These are phyloP conservation scores for Gila robusta DNA, from an alignment of 2,797 vertebrate genomes.

Conservation along the genomic window DNA sequence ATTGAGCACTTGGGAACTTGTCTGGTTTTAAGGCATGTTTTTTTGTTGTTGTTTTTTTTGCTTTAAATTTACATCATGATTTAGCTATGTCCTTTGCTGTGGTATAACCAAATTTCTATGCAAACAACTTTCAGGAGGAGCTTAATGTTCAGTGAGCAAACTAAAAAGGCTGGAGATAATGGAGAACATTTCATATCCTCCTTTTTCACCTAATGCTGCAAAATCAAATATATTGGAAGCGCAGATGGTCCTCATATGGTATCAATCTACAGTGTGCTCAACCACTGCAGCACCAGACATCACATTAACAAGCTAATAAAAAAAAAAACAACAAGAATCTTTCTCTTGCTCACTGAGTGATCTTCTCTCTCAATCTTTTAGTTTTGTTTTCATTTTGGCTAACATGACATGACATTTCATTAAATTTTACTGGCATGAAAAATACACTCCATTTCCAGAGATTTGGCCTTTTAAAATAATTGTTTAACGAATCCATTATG, in stretches of 20 bases:
- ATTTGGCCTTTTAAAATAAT: neutral
- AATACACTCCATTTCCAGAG: neutral
- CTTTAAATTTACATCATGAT: slow-evolving; percentile 29
- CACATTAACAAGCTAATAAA: neutral
- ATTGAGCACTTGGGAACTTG: neutral
- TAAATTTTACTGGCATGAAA: neutral
- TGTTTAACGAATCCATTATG: neutral
- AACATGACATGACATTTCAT: neutral
- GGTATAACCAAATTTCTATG: slow-evolving; percentile 34
- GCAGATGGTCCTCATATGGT: neutral
- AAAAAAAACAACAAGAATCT: neutral
- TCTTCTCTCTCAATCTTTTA: neutral
- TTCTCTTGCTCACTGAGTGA: neutral
- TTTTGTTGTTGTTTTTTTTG: neutral
- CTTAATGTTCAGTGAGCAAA: neutral
- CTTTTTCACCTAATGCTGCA: neutral
- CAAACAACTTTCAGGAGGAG: neutral
- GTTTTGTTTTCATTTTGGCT: slow-evolving; percentile 8
- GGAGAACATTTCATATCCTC: neutral
- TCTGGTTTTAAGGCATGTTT: neutral
- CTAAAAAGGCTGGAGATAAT: neutral
- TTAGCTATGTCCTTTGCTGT: neutral
- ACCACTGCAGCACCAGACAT: neutral
- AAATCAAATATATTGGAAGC: neutral
- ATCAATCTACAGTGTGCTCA: neutral